Percentiles rank a stretch among this genome's conserved stretches.
These are phyloP conservation scores for Macrosiphum euphorbiae DNA, from an alignment of 2,888 invertebrate species.

Conservation along the genomic window DNA sequence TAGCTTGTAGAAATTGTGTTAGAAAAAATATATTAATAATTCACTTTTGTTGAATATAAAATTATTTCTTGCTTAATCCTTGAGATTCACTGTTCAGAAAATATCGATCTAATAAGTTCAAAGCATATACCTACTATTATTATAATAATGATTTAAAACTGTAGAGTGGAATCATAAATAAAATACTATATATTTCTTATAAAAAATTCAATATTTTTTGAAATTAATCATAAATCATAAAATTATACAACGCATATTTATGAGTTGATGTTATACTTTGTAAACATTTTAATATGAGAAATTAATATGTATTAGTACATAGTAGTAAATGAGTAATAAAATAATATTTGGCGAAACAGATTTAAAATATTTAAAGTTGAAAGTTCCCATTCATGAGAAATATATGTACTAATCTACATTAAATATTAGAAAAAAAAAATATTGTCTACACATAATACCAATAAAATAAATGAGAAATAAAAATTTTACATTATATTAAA, in stretches of 20 bases:
- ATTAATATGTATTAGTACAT: neutral
- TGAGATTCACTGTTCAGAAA: neutral
- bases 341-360: neutral
- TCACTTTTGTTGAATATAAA: neutral
- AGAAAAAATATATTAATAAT: neutral
- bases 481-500: neutral
- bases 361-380: neutral
- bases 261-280: neutral
- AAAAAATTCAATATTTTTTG: neutral
- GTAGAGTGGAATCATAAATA: neutral
- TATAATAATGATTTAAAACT: neutral
- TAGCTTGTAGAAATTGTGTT: neutral
- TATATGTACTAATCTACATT: neutral
- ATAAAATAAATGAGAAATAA: neutral
- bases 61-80: neutral
- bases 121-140: neutral
- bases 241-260: too few relatives aligned
- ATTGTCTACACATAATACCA: neutral
- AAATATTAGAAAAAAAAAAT: neutral
- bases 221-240: too few relatives aligned
- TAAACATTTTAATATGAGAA: neutral
- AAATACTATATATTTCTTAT: neutral
- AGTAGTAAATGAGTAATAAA: neutral
- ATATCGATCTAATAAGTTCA: neutral
- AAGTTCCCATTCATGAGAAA: neutral